phyloP scores from a whole-genome alignment of 2,113 vertebrate genomes.

The Leptobrachium ailaonicum region DNA sequence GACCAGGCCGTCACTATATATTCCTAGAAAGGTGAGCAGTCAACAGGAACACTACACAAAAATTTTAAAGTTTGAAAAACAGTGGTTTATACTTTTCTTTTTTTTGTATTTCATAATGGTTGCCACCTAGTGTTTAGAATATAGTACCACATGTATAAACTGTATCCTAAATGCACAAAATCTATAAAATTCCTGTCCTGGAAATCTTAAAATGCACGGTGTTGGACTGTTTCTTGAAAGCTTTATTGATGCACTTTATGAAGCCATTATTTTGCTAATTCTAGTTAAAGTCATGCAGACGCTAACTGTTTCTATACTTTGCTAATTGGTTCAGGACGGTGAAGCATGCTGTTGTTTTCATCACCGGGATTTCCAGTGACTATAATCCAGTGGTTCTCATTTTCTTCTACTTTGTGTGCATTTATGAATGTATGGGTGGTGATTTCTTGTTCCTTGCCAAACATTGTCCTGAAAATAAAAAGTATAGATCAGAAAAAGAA shows the following conservation, averaged over 20 bases:
- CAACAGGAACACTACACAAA: too few relatives aligned
- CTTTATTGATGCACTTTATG: too few relatives aligned
- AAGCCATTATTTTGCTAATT: too few relatives aligned
- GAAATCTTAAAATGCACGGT: too few relatives aligned
- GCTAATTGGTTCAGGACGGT: constrained; percentile 21
- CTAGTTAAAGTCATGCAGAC: too few relatives aligned
- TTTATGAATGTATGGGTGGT: constrained; percentile 83
- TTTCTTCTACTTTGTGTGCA: constrained; percentile 77
- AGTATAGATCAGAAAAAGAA: too few relatives aligned
- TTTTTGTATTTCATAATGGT: neutral
- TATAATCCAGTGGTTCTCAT: constrained; percentile 84
- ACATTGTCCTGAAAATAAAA: constrained; percentile 73
- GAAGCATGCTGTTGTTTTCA: constrained; percentile 53
- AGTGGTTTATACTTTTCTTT: neutral
- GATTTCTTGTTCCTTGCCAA: constrained; percentile 84
- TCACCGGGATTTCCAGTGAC: constrained; percentile 71
- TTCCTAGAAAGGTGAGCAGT: too few relatives aligned
- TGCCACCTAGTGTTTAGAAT: neutral
- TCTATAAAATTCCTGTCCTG: too few relatives aligned
- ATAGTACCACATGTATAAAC: neutral
- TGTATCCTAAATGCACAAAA: too few relatives aligned
- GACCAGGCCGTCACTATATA: too few relatives aligned
- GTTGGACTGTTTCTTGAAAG: too few relatives aligned
- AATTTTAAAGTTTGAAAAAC: too few relatives aligned
- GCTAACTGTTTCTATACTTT: neutral